These are phyloP conservation scores for Pseudococcus viburni DNA, from an alignment of 2,888 invertebrate genomes.

Conservation along the genomic window DNA sequence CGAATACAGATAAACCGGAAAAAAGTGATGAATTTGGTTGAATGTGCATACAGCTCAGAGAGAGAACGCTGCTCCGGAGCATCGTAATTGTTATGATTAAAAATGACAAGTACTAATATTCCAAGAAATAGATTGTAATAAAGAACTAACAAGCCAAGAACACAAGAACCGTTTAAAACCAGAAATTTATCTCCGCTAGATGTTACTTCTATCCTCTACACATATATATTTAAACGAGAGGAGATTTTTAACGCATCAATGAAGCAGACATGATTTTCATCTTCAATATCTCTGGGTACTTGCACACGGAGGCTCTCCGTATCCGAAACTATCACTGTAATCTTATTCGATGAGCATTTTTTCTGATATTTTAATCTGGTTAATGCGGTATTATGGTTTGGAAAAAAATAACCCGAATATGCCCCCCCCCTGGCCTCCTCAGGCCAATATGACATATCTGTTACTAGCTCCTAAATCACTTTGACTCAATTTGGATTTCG, in stretches of 20 bases:
- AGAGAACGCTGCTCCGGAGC: background rate
- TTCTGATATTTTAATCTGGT: conserved; percentile 7
- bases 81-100: conserved; percentile 35
- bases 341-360: background rate
- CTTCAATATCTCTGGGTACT: background rate
- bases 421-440: background rate
- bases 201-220: background rate
- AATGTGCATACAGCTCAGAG: background rate
- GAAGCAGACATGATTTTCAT: conserved; percentile 22
- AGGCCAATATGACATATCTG: background rate
- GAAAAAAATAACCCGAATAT: background rate
- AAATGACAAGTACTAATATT: conserved; percentile 35
- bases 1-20: background rate
- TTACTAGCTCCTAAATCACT: too few species aligned
- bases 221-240: conserved; percentile 5
- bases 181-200: conserved; percentile 11
- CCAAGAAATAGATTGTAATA: conserved; percentile 31
- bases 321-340: background rate
- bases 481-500: too few species aligned
- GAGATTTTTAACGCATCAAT: conserved; percentile 17
- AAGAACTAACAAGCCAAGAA: conserved; percentile 20
- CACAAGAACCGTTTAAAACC: background rate
- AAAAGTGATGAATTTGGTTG: conserved; percentile 23
- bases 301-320: background rate
- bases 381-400: background rate